Percentiles rank a stretch among this genome's conserved stretches.
Conservation (phyloP, 2,797 vertebrate genomes). For the Sebastes wilsoni region DNA sequence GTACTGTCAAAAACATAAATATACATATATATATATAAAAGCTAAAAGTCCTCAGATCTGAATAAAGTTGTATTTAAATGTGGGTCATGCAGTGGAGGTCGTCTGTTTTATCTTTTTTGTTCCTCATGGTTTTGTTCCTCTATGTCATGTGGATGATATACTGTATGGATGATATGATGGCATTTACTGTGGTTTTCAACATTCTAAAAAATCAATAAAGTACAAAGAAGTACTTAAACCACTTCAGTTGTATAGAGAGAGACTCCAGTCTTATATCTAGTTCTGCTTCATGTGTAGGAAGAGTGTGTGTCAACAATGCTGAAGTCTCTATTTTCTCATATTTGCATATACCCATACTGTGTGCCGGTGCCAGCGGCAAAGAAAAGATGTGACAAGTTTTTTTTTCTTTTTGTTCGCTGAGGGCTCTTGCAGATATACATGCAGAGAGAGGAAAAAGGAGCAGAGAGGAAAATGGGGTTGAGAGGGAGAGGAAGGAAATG, state of each 20-base stretch:
- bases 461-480: slow-evolving; percentile 43
- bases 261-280: slow-evolving; percentile 48
- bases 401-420: slow-evolving; percentile 20
- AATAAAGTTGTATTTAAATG: slow-evolving; percentile 87
- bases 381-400: slow-evolving; percentile 62
- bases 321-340: slow-evolving; percentile 69
- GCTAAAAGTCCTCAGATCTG: slow-evolving; percentile 76
- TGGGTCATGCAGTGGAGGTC: slow-evolving; percentile 79
- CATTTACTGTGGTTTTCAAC: slow-evolving; percentile 82
- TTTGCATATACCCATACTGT: slow-evolving; percentile 75
- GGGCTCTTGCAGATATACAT: slow-evolving; percentile 52
- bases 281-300: slow-evolving; percentile 53
- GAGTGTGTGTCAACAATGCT: slow-evolving; percentile 61
- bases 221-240: slow-evolving; percentile 69
- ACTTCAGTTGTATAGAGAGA: slow-evolving; percentile 48
- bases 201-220: slow-evolving; percentile 82
- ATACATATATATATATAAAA: slow-evolving; percentile 63
- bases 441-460: slow-evolving; percentile 25
- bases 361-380: slow-evolving; percentile 69
- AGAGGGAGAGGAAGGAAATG: slow-evolving; percentile 55
- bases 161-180: slow-evolving; percentile 82
- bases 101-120: slow-evolving; percentile 72
- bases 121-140: slow-evolving; percentile 63
- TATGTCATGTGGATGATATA: slow-evolving; percentile 80
- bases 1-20: slow-evolving; percentile 65